Base-by-base conservation (phyloP, 2,888 invertebrate species). In the Mythimna vitellina region DNA sequence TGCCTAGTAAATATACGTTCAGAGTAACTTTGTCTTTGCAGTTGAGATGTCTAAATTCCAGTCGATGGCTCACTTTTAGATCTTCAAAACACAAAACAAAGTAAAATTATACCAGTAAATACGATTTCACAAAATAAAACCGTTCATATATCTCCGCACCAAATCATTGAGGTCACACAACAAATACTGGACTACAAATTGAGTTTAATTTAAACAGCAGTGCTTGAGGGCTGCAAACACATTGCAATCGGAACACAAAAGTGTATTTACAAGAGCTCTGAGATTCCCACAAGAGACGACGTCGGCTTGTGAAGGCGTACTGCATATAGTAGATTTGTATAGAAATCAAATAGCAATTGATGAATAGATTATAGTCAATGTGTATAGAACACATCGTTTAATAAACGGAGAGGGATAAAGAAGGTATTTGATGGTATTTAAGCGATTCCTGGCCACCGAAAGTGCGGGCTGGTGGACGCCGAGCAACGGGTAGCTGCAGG, bases 201-300 rank as follows among this genome's bases (percentile, higher is more conserved):
- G 76, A 74, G 79, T 85, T 84, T 81, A 85, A 88, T 86, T 86
- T 83, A 82, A 83, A 84, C 85, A 82, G 61, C 78, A 74, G 70
- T 68, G 70, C 73, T 70, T 51, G 60, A 42, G 71, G 63, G 65
- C 17, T 49, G 87, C 82, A 84, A 86, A 89, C 79, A 86, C 79
- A 73, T 78, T 76, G 73, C 78, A 72, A 72, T 74, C 65, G 62
- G 75, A 82, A 71, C 81, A 80, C 85, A 80, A 84, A 86, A 82
- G 86, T 86, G 83, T 87, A 88, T 85, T 88, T 86, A 81, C 82
- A 70, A 57, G 70, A 63, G 72, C 68, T 74, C 71, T 65, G 66
- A 32, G 49, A 61, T 62, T 75, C 54, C 60, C 57, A 38, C 54
- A 58, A 62, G 65, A 72, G 20, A 58, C 32, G 56, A 32, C n/a